Evolutionary conservation across 2,888 invertebrate genomes (phyloP).

Genomic region (Mythimna impura): DNA sequence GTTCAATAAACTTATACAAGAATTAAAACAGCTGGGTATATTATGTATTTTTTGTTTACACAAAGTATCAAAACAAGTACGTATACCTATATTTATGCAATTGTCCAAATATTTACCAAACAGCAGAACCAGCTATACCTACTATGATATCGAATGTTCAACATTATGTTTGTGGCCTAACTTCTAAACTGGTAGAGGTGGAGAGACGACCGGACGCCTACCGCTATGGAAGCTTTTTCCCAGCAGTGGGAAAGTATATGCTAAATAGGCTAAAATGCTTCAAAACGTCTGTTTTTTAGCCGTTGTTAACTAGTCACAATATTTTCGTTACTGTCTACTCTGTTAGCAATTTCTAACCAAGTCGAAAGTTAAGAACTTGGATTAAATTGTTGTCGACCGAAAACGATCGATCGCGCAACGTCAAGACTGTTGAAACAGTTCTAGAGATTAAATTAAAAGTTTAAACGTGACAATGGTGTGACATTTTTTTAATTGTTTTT

Average conservation of each 20-base stretch:
- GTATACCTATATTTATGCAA: slow-evolving; percentile 1
- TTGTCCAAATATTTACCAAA: slow-evolving; percentile 23
- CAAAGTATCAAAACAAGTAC: neutral
- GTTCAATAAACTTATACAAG: neutral
- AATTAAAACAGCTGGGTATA: neutral
- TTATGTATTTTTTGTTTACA: slow-evolving; percentile 5
- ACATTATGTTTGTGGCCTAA: neutral
- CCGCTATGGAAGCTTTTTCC: no score
- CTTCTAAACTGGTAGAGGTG: neutral
- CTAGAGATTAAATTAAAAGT: slow-evolving; percentile 55
- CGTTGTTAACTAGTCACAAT: slow-evolving; percentile 25
- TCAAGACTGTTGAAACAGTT: slow-evolving; percentile 54
- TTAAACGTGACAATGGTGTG: neutral
- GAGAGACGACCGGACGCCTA: no score
- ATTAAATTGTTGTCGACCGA: slow-evolving; percentile 51
- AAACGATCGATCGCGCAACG: slow-evolving; percentile 54
- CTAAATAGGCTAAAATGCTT: no score
- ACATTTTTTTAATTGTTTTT: no score
- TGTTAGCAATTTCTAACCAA: slow-evolving; percentile 35
- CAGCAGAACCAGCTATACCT: neutral
- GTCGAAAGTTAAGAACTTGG: slow-evolving; percentile 53
- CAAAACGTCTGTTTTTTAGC: slow-evolving; percentile 9
- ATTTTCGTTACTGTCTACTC: slow-evolving; percentile 36
- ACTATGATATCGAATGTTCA: neutral
- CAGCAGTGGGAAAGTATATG: no score